Evolutionary conservation across 2,113 vertebrate genomes (phyloP).

Genomic region (Neopipo cinnamomea): DNA sequence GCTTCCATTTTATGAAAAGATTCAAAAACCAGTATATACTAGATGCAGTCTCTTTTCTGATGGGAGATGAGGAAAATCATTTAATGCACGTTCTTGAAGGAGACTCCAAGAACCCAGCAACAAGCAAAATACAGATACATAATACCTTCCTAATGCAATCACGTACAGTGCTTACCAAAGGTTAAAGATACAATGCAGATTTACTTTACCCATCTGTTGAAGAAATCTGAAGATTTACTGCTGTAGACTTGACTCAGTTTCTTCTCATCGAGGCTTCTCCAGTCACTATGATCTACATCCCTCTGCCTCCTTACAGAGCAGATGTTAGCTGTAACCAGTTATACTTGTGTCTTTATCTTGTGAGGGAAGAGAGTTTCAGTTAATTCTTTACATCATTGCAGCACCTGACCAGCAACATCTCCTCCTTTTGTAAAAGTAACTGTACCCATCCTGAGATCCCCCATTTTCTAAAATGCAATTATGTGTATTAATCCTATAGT

Average conservation of each 20-base stretch:
- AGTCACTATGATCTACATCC: background rate
- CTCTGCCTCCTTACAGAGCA: background rate
- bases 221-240: background rate
- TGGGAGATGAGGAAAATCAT: background rate
- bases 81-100: background rate
- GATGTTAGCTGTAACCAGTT: background rate
- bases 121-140: background rate
- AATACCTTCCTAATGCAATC: background rate
- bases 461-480: background rate
- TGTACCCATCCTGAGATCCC: background rate
- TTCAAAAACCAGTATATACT: background rate
- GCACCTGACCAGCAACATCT: background rate
- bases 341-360: background rate
- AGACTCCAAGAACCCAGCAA: background rate
- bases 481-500: background rate
- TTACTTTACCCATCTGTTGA: background rate
- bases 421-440: background rate
- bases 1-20: background rate
- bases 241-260: background rate
- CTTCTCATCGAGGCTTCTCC: background rate
- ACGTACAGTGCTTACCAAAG: background rate
- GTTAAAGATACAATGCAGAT: background rate
- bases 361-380: background rate
- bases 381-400: background rate
- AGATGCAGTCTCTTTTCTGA: background rate